Base-by-base conservation (phyloP, 2,797 vertebrate genomes). In the Mus spretus region DNA sequence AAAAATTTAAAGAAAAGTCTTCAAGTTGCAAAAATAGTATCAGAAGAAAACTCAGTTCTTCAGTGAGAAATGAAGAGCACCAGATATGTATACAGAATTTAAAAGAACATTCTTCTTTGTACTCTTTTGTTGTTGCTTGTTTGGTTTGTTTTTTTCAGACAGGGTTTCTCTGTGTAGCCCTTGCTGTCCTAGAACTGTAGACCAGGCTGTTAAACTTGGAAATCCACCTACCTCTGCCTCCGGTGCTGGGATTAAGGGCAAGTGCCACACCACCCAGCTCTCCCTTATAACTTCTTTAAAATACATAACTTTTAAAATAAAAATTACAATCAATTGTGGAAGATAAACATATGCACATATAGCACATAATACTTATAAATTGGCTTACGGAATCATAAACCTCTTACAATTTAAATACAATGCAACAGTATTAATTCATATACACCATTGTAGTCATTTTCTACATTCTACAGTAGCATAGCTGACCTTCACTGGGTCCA, bases 11-110 rank as follows among this genome's bases (percentile, higher is more conserved):
- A 91, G 24, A 84, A 87, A 91, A 50, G 44, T 63, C n/a, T 90
- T 74, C 20, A 65, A 15, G 44, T 53, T 93, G 74, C 59, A 90
- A 77, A 84, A 75, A 74, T 0, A 67, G 1, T 44, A 89, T 31
- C 63, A 81, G 57, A 91, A 28, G 44, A 57, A 92, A 86, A 89
- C 47, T 59, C 47, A 75, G 91, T 28, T 84, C 75, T 75, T 93
- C 57, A 19, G 13, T 74, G 92, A 89, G 72, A 89, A 84, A 93
- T 31, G 47, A 53, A 93, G n/a, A 94, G 22, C 28, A 87, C n/a
- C 15, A 61, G 53, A 87, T 55, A 61, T n/a, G 50, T 11, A 17
- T 75, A 40, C 8, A 31, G 70, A 90, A 87, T 20, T 72, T 3
- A 77, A 90, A 37, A 93, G 8, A 90, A 9, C 24, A 12, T 84